phyloP scores from a whole-genome alignment of 37 sponge, comb jelly and placozoan species.

The Theonella swinhoei region DNA sequence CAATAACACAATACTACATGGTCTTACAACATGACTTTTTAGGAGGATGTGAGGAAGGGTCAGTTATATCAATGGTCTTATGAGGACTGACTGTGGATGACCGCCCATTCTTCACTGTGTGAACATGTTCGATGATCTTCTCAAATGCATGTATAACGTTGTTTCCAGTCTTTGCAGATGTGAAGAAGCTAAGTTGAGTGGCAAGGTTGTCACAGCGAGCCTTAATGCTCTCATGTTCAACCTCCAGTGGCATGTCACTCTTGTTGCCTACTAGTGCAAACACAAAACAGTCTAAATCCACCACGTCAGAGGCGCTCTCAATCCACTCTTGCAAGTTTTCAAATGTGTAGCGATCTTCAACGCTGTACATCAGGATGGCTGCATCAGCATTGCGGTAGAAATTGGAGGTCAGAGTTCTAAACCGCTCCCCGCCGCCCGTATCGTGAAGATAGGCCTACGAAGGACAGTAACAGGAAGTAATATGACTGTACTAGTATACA shows the following conservation, averaged over 20 bases:
- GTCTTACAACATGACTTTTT: no score
- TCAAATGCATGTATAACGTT: constrained; percentile 60
- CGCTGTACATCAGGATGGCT: constrained; percentile 74
- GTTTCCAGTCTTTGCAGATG: constrained; percentile 81
- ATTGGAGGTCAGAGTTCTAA: constrained; percentile 69
- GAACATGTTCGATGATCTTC: constrained; percentile 23
- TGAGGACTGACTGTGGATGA: no score
- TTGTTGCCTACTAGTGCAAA: constrained; percentile 79
- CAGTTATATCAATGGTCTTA: no score
- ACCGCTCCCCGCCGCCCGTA: constrained; percentile 81
- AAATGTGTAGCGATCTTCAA: constrained; percentile 63
- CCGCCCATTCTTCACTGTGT: background rate
- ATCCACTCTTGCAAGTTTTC: constrained; percentile 68
- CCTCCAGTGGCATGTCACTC: constrained; percentile 53
- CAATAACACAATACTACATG: no score
- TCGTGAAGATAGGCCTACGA: constrained; percentile 67
- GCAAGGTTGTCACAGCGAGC: constrained; percentile 6
- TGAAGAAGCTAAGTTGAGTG: constrained; percentile 36
- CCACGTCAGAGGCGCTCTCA: constrained; percentile 27
- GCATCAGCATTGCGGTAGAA: constrained; percentile 71
- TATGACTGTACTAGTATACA: background rate
- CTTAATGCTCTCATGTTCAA: constrained; percentile 22
- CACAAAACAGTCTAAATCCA: constrained; percentile 34
- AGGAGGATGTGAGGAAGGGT: no score
- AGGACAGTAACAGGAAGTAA: background rate